Conservation (phyloP, 2,113 vertebrate genomes). For the Daubentonia madagascariensis region DNA sequence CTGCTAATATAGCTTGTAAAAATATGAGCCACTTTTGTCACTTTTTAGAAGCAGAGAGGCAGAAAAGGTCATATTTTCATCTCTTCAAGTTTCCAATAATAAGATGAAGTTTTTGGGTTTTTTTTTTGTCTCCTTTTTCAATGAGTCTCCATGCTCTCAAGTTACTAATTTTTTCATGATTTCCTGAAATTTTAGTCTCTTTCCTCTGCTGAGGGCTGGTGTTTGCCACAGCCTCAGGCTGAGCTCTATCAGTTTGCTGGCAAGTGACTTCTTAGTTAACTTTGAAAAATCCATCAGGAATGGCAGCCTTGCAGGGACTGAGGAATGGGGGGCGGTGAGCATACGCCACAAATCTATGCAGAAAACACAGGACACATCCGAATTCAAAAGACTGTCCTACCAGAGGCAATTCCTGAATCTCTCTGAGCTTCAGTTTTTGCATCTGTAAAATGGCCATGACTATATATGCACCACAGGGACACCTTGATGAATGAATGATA, state of each 20-base stretch:
- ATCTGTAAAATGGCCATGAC: not conserved
- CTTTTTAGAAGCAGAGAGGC: not conserved
- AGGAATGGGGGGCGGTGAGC: no score
- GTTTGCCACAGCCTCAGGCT: not conserved
- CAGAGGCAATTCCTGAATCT: not conserved
- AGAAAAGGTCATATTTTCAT: constrained; percentile 47
- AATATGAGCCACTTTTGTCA: constrained; percentile 56
- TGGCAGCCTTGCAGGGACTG: not conserved
- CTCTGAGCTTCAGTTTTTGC: not conserved
- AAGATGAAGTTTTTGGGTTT: not conserved
- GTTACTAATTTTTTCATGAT: constrained; percentile 47
- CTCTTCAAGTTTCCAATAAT: constrained; percentile 47
- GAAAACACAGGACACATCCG: not conserved
- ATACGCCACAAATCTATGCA: not conserved
- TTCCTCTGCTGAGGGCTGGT: not conserved
- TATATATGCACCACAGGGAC: not conserved
- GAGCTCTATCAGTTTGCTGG: not conserved
- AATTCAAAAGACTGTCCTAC: not conserved
- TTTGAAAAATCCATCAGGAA: not conserved
- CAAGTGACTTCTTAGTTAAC: constrained; percentile 16
- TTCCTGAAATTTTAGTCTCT: constrained; percentile 45
- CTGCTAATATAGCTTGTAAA: not conserved
- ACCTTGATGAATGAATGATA: not conserved
- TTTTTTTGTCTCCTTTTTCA: constrained; percentile 12
- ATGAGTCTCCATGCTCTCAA: not conserved